Evolutionary conservation across 2,113 vertebrate species (phyloP), one percentile per base, ranked within the genome.

Genomic region (Camelus dromedarius): DNA sequence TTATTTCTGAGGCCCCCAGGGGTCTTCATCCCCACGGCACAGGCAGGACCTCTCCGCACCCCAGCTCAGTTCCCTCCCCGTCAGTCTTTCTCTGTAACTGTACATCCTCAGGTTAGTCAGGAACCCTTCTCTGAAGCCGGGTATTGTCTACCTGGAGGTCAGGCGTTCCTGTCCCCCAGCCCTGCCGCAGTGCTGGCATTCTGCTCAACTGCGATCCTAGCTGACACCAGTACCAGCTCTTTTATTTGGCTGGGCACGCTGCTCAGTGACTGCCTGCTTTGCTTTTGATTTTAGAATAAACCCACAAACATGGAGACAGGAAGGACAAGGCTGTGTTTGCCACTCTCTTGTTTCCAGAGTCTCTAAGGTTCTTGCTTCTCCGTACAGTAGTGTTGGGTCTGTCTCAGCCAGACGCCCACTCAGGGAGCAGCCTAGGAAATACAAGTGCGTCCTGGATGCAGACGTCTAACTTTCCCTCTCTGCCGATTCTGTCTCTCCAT

Each of bases 281-380:
- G 52, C 81, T 80, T 95, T 88, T 80, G 20, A 88, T 79, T 95
- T 89, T 46, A 56, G 96, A 85, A 58, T 50, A 70, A 56, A 70
- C n/a, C 18, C n/a, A 50, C 19, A 69, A 84, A 82, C 42, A 30
- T 62, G 6, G n/a, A 6, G 58, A 69, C 26, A 8, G 8, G 0
- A 24, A 89, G 50, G 54, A 35, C 4, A 50, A 14, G 56, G 67
- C 58, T 77, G 11, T 73, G 62, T 16, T 26, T 30, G 80, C 54
- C 22, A 2, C 30, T 35, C 52, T 87, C 52, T 75, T 22, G 10
- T 28, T 46, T 66, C 24, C 70, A 38, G 28, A 6, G 18, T 46
- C 69, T 22, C 52, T 73, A 64, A 9, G 26, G 38, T 18, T 87
- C 64, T 28, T 64, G 91, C 22, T 62, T 76, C 58, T 66, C 38